Evolutionary conservation across 2,888 invertebrate genomes (phyloP), one percentile per base, ranked within the genome.

Genomic region (Drosophila falleni): DNA sequence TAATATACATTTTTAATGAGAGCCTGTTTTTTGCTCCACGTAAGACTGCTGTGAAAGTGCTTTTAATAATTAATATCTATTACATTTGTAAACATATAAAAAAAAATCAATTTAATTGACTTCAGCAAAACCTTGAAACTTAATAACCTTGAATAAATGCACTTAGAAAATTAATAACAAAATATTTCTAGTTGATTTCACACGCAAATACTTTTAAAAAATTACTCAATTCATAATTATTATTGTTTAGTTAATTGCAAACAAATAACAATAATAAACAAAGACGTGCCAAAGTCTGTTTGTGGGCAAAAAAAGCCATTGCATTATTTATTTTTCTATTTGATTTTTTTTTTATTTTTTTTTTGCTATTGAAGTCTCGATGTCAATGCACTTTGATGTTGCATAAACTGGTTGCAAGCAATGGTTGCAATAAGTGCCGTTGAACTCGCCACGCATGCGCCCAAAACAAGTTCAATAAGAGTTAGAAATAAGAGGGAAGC

Each of bases 381-480:
- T 85, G 89, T 87, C 88, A 83, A 78, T 81, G 83, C 63, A 83
- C 86, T 78, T 78, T 61, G 35, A 41, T 66, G 73, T 75, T 74
- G 76, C 80, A 74, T 49, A 78, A 81, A 81, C 87, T 86, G 86
- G 89, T 88, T 78, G 65, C 58, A 47, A 55, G 50, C 37, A 42
- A 56, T 31, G 65, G 83, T 83, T 71, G 64, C 58, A 46, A 60
- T 55, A 37, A 46, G 59, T 41, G 65, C 26, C 78, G 50, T 59
- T 76, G 64, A 71, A 64, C 75, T 53, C 63, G 63, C 66, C 51
- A 44, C 61, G 59, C 62, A 66, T 39, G 62, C 59, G 55, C 10
- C 73, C 60, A 66, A 83, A 83, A 87, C 84, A 68, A 11, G 76
- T 73, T 80, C 62, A 50, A 55, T 61, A 63, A 35, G 54, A 10